Evolutionary conservation across 1,140 invertebrate species (phyloP).

Genomic region (Pseudomyrmex dendroicus): DNA sequence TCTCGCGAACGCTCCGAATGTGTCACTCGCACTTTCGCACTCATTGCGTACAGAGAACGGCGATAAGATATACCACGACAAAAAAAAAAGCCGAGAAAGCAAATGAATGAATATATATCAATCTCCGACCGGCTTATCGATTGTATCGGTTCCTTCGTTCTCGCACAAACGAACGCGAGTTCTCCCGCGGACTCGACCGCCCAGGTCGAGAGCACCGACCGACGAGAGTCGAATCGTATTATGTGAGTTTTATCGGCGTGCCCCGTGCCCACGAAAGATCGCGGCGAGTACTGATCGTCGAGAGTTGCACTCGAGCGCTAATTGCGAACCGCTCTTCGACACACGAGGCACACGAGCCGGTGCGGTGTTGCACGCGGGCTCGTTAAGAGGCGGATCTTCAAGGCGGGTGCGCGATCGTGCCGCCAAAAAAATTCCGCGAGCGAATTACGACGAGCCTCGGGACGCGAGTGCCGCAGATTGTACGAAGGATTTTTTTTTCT

Average conservation of each 20-base stretch:
- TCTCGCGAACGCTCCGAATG: background rate
- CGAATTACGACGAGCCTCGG: slow-evolving; percentile 44
- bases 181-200: slow-evolving; percentile 56
- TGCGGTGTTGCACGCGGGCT: slow-evolving; percentile 47
- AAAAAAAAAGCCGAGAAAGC: slow-evolving; percentile 28
- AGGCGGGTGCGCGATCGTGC: slow-evolving; percentile 44
- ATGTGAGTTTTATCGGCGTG: slow-evolving; percentile 73
- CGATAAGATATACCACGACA: slow-evolving; percentile 4
- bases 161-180: slow-evolving; percentile 60
- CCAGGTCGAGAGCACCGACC: slow-evolving; percentile 63
- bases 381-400: slow-evolving; percentile 70
- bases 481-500: slow-evolving; percentile 46
- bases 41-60: background rate
- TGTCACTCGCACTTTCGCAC: slow-evolving; percentile 20
- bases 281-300: slow-evolving; percentile 71
- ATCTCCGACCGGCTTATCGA: slow-evolving; percentile 56
- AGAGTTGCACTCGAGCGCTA: slow-evolving; percentile 73
- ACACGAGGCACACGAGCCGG: slow-evolving; percentile 39
- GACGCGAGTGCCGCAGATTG: slow-evolving; percentile 22
- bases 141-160: slow-evolving; percentile 45
- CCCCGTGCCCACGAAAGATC: slow-evolving; percentile 41
- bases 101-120: slow-evolving; percentile 64
- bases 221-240: slow-evolving; percentile 68
- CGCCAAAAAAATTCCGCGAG: slow-evolving; percentile 59
- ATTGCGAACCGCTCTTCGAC: slow-evolving; percentile 68